Conservation (phyloP, 2,797 vertebrate genomes). For the Holocentrus rufus region DNA sequence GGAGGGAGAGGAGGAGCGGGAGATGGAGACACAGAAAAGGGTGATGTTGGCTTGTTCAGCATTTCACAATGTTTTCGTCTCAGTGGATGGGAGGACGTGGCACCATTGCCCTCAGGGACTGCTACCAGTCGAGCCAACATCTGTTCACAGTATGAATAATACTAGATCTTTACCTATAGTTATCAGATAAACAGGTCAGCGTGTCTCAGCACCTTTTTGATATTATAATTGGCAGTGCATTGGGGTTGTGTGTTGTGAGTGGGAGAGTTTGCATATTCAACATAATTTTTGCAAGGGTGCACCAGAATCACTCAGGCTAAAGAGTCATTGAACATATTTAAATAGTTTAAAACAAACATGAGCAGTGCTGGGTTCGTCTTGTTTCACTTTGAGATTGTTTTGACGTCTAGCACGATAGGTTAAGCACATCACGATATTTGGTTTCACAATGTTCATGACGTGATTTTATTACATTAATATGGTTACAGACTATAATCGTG, state of each 20-base stretch:
- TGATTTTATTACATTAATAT: not conserved
- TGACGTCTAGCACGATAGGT: not conserved
- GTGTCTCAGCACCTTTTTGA: slow-evolving; percentile 10
- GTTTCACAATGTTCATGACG: no score
- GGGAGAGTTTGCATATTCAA: not conserved
- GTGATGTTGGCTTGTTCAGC: slow-evolving; percentile 15
- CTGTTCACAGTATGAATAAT: slow-evolving; percentile 31
- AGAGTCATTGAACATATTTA: slow-evolving; percentile 39
- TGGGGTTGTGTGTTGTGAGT: slow-evolving; percentile 2
- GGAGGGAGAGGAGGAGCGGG: slow-evolving; percentile 7
- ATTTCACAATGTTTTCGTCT: slow-evolving; percentile 19
- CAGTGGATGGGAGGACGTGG: slow-evolving; percentile 12
- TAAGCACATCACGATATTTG: not conserved
- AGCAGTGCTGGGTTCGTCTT: slow-evolving; percentile 1
- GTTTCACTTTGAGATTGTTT: not conserved
- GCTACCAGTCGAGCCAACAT: slow-evolving; percentile 29
- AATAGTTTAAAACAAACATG: slow-evolving; percentile 22
- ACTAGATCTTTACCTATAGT: not conserved
- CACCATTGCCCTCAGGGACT: slow-evolving; percentile 10
- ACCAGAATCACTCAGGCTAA: slow-evolving; percentile 26
- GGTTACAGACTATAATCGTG: not conserved
- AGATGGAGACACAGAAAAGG: slow-evolving; percentile 14
- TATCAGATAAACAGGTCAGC: slow-evolving; percentile 26
- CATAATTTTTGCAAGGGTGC: slow-evolving; percentile 25
- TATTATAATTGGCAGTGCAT: slow-evolving; percentile 10